These are phyloP conservation scores for Cebus imitator DNA, from an alignment of 2,113 vertebrate genomes.

Conservation along the genomic window DNA sequence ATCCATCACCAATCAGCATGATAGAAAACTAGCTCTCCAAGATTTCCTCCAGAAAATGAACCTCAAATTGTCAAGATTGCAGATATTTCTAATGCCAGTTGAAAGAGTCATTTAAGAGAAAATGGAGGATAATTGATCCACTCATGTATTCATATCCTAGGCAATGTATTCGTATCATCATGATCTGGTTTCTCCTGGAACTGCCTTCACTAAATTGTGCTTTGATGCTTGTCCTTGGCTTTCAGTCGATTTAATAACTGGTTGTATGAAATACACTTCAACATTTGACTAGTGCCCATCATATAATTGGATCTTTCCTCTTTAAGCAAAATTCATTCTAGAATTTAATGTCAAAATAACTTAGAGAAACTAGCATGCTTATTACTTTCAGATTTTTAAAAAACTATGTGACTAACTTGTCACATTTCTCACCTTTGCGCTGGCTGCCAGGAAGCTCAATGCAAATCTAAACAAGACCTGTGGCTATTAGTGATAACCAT, in stretches of 20 bases:
- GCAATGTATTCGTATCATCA: neutral
- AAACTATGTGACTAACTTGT: neutral
- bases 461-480: neutral
- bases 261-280: neutral
- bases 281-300: neutral
- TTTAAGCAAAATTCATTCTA: neutral
- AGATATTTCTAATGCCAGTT: neutral
- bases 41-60: neutral
- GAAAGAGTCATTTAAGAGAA: neutral
- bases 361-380: neutral
- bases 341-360: conserved; percentile 27
- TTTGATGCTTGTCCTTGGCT: neutral
- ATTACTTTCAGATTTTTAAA: neutral
- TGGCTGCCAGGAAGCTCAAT: conserved; percentile 6
- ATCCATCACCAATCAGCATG: neutral
- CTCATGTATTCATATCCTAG: neutral
- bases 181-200: neutral
- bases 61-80: neutral
- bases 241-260: conserved; percentile 3
- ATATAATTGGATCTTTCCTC: neutral
- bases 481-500: neutral
- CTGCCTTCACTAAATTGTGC: neutral
- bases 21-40: neutral
- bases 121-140: neutral
- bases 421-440: neutral